A percentile compares a stretch with the other conserved stretches of the same genome.
These are phyloP conservation scores for Drosophila ohnishii DNA, from an alignment of 1,140 invertebrate species.

Conservation along the genomic window DNA sequence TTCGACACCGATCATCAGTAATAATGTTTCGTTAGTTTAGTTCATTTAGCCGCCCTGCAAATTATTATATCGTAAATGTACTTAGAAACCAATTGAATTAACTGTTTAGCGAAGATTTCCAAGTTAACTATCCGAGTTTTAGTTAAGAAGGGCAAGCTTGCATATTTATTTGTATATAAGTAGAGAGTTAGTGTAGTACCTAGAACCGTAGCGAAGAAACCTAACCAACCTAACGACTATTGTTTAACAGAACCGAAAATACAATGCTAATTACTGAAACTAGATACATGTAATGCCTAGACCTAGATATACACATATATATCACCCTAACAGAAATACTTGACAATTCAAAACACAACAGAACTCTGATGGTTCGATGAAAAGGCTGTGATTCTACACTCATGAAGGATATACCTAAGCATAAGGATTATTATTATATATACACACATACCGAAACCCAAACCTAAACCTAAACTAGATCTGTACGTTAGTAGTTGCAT, in stretches of 20 bases:
- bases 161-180: conserved; percentile 75
- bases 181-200: conserved; percentile 25
- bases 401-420: conserved; percentile 74
- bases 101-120: conserved; percentile 44
- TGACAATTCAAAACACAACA: conserved; percentile 73
- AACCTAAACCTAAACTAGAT: conserved; percentile 12
- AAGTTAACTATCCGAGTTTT: conserved; percentile 24
- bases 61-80: conserved; percentile 39
- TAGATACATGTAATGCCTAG: conserved; percentile 35
- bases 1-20: conserved; percentile 72
- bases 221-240: conserved; percentile 51
- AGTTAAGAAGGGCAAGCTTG: conserved; percentile 41
- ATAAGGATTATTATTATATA: conserved; percentile 46
- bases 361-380: conserved; percentile 65
- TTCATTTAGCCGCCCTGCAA: conserved; percentile 20
- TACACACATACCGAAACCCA: conserved; percentile 31
- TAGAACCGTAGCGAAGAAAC: conserved; percentile 50
- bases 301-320: conserved; percentile 48
- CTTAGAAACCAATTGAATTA: conserved; percentile 50
- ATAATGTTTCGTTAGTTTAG: conserved; percentile 36
- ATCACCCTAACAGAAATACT: conserved; percentile 66
- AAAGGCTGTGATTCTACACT: conserved; percentile 82
- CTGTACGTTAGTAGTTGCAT: conserved; percentile 43
- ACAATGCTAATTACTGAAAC: conserved; percentile 35
- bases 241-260: conserved; percentile 58